Evolutionary conservation across 2,113 vertebrate species (phyloP).

Genomic region (Phylloscopus trochiloides): DNA sequence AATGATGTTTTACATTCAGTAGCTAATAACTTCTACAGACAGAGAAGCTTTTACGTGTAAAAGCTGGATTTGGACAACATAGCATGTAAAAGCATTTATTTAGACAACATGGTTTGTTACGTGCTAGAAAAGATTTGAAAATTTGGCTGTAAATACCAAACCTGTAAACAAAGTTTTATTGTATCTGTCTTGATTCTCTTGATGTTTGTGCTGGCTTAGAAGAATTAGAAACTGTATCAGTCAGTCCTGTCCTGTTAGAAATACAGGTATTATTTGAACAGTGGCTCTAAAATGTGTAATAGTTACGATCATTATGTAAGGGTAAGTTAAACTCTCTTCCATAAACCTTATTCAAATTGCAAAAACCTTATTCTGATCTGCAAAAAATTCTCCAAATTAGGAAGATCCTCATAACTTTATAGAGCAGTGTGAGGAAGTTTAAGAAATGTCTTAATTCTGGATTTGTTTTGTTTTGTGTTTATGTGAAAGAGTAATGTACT

Average conservation of each 20-base stretch:
- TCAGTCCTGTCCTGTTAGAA: background rate
- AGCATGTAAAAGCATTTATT: background rate
- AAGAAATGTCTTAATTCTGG: background rate
- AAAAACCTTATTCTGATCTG: background rate
- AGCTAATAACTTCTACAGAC: background rate
- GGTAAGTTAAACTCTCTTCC: background rate
- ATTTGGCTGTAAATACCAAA: background rate
- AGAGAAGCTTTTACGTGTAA: background rate
- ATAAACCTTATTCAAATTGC: background rate
- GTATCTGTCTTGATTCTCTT: background rate
- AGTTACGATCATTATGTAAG: background rate
- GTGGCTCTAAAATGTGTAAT: background rate
- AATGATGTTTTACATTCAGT: background rate
- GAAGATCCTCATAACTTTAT: background rate
- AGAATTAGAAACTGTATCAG: background rate
- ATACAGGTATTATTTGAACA: background rate
- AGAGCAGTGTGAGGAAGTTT: background rate
- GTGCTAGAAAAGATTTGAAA: background rate
- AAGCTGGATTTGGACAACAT: background rate
- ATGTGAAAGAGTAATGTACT: background rate
- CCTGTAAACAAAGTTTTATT: background rate
- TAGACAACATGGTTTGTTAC: background rate
- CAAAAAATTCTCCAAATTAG: background rate
- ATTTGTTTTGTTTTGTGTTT: background rate
- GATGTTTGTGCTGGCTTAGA: background rate